Base-by-base conservation (phyloP, 2,888 invertebrate genomes). In the Tribolium freemani region DNA sequence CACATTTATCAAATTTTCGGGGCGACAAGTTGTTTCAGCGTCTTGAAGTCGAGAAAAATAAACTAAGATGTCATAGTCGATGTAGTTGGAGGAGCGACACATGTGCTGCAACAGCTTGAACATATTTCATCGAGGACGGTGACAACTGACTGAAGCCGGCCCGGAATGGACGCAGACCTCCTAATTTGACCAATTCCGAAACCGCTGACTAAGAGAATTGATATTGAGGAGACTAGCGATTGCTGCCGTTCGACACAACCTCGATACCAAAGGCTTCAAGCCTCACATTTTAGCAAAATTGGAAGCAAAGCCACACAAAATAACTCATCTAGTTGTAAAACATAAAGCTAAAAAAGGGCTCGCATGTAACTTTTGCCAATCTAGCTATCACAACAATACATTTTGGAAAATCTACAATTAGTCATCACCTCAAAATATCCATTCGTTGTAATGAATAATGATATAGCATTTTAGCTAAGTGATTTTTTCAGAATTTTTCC, bases 111-210 rank as follows among this genome's bases (percentile, higher is more conserved):
- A 51, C 58, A 69, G 51, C 64, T 64, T 66, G 73, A 73, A 73
- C 66, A 66, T 69, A 73, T 73, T 66, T 66, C 66, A 69, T 63
- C 66, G 66, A 69, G 46, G 44, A 31, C 44, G 45, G 54, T 73
- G 69, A 73, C 69, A 73, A 69, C 51, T 72, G 69, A 69, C 75
- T 75, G 73, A 75, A 74, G 71, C 71, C 74, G 69, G 64, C 60
- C 75, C 61, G 71, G 73, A 74, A 68, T 73, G 76, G 77, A 75
- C 77, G 70, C 72, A 46, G 51, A 72, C 73, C 69, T 75, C 75
- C 73, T 80, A 81, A 81, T 81, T 81, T 81, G 78, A 77, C 80
- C 81, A 81, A 81, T 81, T 81, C 75, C 48, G 72, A 76, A 79
- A 79, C 76, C 78, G 81, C 80, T 78, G 81, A 81, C 78, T 77